These are phyloP conservation scores for Drosophila littoralis DNA, from an alignment of 1,140 invertebrate species.

Conservation along the genomic window DNA sequence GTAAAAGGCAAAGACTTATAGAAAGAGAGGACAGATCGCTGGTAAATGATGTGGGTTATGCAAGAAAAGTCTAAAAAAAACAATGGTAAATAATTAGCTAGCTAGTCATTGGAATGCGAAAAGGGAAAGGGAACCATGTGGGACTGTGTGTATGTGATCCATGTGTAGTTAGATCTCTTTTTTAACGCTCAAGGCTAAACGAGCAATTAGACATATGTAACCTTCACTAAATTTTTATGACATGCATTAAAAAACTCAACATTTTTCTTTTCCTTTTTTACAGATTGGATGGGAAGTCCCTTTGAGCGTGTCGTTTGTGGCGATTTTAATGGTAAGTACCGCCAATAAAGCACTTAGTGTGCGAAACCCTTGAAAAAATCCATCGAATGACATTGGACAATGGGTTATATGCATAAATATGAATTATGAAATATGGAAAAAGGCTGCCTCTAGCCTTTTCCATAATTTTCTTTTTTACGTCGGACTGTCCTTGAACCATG, in stretches of 20 bases:
- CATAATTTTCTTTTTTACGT: constrained; percentile 38
- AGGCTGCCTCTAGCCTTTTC: constrained; percentile 6
- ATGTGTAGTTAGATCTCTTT: constrained; percentile 8
- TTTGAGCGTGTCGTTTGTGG: constrained; percentile 96
- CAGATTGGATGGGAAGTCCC: constrained; percentile 95
- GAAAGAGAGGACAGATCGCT: not conserved
- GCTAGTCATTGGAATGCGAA: constrained; percentile 15
- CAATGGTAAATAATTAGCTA: constrained; percentile 24
- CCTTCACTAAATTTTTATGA: constrained; percentile 30
- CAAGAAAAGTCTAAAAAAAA: constrained; percentile 8
- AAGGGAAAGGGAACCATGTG: constrained; percentile 17
- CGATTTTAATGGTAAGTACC: constrained; percentile 91
- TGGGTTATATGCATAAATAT: constrained; percentile 61
- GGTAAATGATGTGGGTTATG: constrained; percentile 10
- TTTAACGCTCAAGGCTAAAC: constrained; percentile 49
- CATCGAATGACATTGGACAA: constrained; percentile 58
- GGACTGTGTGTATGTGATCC: constrained; percentile 14
- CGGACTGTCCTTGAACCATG: constrained; percentile 54
- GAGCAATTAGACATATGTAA: constrained; percentile 37
- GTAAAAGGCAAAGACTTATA: not conserved
- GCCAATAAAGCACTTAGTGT: constrained; percentile 36
- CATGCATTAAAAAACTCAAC: constrained; percentile 24
- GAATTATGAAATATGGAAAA: constrained; percentile 31
- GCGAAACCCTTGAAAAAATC: constrained; percentile 70
- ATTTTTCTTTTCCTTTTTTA: constrained; percentile 80